Evolutionary conservation across 2,113 vertebrate genomes (phyloP), one percentile per base, ranked within the genome.

Genomic region (Psilopsiagon aurifrons): DNA sequence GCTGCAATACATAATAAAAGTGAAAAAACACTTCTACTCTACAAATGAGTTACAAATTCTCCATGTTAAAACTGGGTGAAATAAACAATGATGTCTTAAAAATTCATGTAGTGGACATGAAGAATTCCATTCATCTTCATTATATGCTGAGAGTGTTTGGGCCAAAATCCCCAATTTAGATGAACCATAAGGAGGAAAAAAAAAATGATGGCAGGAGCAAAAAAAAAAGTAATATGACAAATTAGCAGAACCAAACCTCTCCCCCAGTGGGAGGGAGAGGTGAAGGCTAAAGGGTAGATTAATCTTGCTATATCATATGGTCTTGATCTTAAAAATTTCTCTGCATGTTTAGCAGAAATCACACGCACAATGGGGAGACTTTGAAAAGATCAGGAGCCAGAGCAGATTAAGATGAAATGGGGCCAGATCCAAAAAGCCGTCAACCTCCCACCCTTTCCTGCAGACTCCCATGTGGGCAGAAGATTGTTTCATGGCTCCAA

Each of bases 261-360:
- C 66, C 90, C 89, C 88, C 95, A 88, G 74, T 92, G 96, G 95
- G 88, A 96, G 94, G 67, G 89, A 94, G 92, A 97, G 93, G 90
- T 95, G 88, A 96, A 95, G 96, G 96, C 91, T 94, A 96, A 96
- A 96, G 95, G 83, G 84, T 88, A 96, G 95, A 97, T 97, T 97
- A 96, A 97, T 97, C 95, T 97, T 95, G 90, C 94, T 95, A n/a
- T 87, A 97, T 96, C 97, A 97, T 89, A 94, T 94, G 95, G 92
- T 88, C 95, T 93, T 88, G 94, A 95, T 97, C 96, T 95, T 91
- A 94, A 94, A 97, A 93, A 92, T 84, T 96, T 94, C 92, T 87
- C 92, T 87, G 92, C 39, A 1, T 81, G 90, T 94, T 97, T 96
- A 95, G 95, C 82, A 97, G 94, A 75, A 95, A 92, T 92, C 97